Conservation (phyloP, 2,113 vertebrate genomes). For the Neoarius graeffei region DNA sequence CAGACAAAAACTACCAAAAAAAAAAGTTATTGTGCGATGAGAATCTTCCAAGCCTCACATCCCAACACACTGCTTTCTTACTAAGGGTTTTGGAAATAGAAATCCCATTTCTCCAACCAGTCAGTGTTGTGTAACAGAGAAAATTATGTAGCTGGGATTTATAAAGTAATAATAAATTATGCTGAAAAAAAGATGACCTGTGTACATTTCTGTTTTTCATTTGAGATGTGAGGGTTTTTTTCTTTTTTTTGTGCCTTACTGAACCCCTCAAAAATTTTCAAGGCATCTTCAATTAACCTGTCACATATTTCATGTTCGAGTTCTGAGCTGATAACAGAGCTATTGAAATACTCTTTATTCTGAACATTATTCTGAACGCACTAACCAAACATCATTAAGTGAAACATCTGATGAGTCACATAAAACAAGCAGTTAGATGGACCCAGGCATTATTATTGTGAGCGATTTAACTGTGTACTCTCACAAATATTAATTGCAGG, state of each 20-base stretch:
- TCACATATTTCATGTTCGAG: not conserved
- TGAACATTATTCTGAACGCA: not conserved
- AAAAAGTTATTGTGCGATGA: too few species aligned
- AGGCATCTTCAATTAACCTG: not conserved
- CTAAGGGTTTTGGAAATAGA: not conserved
- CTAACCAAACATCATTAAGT: slow-evolving; percentile 16
- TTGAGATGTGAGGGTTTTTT: not conserved
- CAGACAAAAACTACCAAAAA: too few species aligned
- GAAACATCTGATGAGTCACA: slow-evolving; percentile 28
- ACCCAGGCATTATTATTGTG: not conserved
- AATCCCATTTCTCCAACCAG: not conserved
- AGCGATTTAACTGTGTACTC: slow-evolving; percentile 1
- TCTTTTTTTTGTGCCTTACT: not conserved
- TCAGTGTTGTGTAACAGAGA: not conserved
- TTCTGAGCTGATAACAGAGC: not conserved
- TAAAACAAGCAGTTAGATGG: not conserved
- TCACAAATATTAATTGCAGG: slow-evolving; percentile 4
- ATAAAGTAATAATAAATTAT: not conserved
- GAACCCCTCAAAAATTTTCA: not conserved
- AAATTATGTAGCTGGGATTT: not conserved
- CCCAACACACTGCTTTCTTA: not conserved
- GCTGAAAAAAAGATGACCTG: not conserved
- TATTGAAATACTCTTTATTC: not conserved
- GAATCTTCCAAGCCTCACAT: not conserved
- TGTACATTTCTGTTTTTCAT: not conserved